These are phyloP conservation scores for Nymphalis urticae DNA, from an alignment of 2,888 invertebrate genomes.

Conservation along the genomic window DNA sequence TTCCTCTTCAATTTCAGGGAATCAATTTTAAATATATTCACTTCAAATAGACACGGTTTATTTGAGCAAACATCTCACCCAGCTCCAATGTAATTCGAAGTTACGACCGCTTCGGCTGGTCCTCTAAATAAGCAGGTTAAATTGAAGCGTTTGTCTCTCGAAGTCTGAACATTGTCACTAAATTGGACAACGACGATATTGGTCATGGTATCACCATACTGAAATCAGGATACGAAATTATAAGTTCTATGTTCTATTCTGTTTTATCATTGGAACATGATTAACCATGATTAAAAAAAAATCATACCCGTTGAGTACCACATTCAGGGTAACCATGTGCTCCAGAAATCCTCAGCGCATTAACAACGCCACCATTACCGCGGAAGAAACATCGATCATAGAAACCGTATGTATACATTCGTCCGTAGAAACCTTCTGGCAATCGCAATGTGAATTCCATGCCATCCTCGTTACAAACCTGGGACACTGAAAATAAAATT, in stretches of 20 bases:
- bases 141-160: slow-evolving; percentile 94
- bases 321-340: slow-evolving; percentile 97
- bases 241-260: no score
- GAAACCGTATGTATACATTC: slow-evolving; percentile 95
- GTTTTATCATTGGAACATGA: no score
- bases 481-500: slow-evolving; percentile 84
- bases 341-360: slow-evolving; percentile 92
- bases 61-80: slow-evolving; percentile 82
- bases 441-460: slow-evolving; percentile 95
- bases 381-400: slow-evolving; percentile 95
- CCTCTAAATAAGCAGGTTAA: slow-evolving; percentile 95
- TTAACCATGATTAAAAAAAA: background rate
- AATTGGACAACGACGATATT: slow-evolving; percentile 97
- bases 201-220: slow-evolving; percentile 96
- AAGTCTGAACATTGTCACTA: slow-evolving; percentile 95
- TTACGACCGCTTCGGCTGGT: slow-evolving; percentile 95
- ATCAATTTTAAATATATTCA: slow-evolving; percentile 33
- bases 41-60: slow-evolving; percentile 44
- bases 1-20: background rate
- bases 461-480: slow-evolving; percentile 95
- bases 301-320: slow-evolving; percentile 90
- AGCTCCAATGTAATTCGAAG: slow-evolving; percentile 95
- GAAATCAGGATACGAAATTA: slow-evolving; percentile 33
- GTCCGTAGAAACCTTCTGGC: slow-evolving; percentile 93
- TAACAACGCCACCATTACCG: slow-evolving; percentile 92